Percentiles rank a stretch among this genome's conserved stretches.
phyloP scores from a whole-genome alignment of 2,113 vertebrate genomes.

The Sialia sialis region DNA sequence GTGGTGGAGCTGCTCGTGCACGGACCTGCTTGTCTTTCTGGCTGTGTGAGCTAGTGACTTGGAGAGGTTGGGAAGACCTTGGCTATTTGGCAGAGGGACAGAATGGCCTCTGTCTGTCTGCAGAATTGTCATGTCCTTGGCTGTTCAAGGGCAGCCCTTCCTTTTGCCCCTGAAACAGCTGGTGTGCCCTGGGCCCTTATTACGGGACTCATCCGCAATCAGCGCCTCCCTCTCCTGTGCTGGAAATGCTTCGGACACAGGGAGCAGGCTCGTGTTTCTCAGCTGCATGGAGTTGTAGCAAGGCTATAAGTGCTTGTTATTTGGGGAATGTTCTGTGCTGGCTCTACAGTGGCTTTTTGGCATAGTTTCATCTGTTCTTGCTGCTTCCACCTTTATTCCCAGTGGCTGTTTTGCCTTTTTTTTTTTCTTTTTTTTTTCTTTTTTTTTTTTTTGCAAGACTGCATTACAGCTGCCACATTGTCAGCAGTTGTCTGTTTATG shows the following conservation, averaged over 20 bases:
- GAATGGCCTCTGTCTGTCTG: slow-evolving; percentile 37
- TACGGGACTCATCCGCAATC: background rate
- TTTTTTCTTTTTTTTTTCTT: no score
- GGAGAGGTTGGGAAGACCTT: slow-evolving; percentile 1
- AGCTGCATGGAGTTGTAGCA: background rate
- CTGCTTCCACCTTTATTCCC: background rate
- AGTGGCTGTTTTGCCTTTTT: background rate
- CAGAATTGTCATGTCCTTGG: slow-evolving; percentile 6
- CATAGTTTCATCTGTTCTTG: background rate
- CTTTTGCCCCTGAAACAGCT: slow-evolving; percentile 61
- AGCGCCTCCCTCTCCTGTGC: background rate
- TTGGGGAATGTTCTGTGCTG: background rate
- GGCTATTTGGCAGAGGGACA: slow-evolving; percentile 58
- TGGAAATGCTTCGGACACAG: background rate
- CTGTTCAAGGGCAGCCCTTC: slow-evolving; percentile 53
- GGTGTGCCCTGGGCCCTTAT: slow-evolving; percentile 25
- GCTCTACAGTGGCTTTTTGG: background rate
- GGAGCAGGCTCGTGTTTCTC: background rate
- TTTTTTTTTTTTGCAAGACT: background rate
- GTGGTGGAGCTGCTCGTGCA: background rate
- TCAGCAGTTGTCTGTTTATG: background rate
- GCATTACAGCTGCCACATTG: background rate
- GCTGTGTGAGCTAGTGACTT: background rate
- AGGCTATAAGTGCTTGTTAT: background rate
- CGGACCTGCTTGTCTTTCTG: background rate